Evolutionary conservation across 2,888 invertebrate species (phyloP).

Genomic region (Epirrhoe alternata): DNA sequence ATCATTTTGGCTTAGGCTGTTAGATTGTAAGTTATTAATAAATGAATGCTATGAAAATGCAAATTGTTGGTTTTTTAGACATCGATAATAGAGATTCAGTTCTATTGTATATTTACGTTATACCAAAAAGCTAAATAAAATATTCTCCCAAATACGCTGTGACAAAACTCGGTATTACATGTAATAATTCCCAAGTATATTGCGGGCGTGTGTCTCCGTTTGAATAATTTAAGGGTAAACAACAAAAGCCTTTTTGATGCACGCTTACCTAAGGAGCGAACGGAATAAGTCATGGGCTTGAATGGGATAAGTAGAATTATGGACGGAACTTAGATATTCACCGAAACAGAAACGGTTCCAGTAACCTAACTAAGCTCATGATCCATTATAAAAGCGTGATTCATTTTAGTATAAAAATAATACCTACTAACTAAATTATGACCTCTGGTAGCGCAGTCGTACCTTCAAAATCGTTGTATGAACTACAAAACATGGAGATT

Average conservation of each 20-base stretch:
- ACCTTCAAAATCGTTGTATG: too few relatives aligned
- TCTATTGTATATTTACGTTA: background rate
- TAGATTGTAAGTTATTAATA: too few relatives aligned
- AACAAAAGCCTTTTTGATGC: constrained; percentile 38
- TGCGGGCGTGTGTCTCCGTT: constrained; percentile 35
- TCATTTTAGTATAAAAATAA: background rate
- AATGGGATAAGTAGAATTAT: constrained; percentile 13
- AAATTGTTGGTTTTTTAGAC: background rate
- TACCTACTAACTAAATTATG: too few relatives aligned
- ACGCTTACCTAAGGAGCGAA: constrained; percentile 31
- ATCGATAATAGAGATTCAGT: background rate
- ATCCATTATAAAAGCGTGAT: background rate
- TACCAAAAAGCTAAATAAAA: constrained; percentile 13
- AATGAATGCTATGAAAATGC: background rate
- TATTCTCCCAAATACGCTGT: constrained; percentile 30
- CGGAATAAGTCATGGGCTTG: constrained; percentile 25
- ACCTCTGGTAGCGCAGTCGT: too few relatives aligned
- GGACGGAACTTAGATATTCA: background rate
- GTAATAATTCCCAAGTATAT: constrained; percentile 43
- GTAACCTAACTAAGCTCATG: background rate
- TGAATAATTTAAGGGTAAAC: constrained; percentile 41
- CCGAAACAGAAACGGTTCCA: background rate
- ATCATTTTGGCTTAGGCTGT: too few relatives aligned
- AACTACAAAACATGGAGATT: too few relatives aligned
- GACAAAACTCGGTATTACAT: constrained; percentile 41